These are phyloP conservation scores for Siphlonurus alternatus DNA, from an alignment of 2,888 invertebrate genomes.

Conservation along the genomic window DNA sequence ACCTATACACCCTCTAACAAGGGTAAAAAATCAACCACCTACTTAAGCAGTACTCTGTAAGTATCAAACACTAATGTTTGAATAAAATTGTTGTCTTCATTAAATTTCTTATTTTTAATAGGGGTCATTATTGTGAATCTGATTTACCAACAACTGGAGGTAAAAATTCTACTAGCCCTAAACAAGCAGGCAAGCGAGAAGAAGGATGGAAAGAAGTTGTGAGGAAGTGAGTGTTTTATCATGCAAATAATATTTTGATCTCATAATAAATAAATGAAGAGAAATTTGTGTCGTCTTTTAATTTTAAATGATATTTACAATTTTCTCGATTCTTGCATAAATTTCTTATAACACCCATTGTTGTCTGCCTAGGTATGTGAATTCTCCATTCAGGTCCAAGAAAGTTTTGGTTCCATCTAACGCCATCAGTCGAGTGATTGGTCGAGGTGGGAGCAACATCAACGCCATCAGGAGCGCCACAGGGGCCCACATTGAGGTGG, in stretches of 20 bases:
- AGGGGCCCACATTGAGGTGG: slow-evolving; percentile 95
- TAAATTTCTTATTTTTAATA: neutral
- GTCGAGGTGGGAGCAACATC: slow-evolving; percentile 92
- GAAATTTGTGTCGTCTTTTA: slow-evolving; percentile 4
- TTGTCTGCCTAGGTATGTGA: slow-evolving; percentile 23
- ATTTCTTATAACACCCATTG: slow-evolving; percentile 2
- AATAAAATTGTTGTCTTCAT: no score
- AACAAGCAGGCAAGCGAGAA: slow-evolving; percentile 50
- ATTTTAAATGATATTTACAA: no score
- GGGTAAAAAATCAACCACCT: slow-evolving; percentile 21
- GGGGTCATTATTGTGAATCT: slow-evolving; percentile 6
- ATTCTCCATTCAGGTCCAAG: slow-evolving; percentile 50
- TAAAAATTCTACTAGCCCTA: slow-evolving; percentile 44
- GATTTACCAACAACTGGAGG: slow-evolving; percentile 10
- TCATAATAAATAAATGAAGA: neutral
- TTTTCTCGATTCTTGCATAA: no score
- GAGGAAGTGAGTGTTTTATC: slow-evolving; percentile 43
- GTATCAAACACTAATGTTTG: no score
- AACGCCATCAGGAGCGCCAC: slow-evolving; percentile 95
- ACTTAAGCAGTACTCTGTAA: slow-evolving; percentile 21
- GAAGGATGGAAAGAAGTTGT: slow-evolving; percentile 98
- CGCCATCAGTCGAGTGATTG: slow-evolving; percentile 94
- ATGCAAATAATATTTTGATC: neutral
- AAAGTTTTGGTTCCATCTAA: slow-evolving; percentile 88
- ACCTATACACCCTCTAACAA: slow-evolving; percentile 30